phyloP scores from a whole-genome alignment of 1,140 invertebrate species.

The Bombus fervidus region DNA sequence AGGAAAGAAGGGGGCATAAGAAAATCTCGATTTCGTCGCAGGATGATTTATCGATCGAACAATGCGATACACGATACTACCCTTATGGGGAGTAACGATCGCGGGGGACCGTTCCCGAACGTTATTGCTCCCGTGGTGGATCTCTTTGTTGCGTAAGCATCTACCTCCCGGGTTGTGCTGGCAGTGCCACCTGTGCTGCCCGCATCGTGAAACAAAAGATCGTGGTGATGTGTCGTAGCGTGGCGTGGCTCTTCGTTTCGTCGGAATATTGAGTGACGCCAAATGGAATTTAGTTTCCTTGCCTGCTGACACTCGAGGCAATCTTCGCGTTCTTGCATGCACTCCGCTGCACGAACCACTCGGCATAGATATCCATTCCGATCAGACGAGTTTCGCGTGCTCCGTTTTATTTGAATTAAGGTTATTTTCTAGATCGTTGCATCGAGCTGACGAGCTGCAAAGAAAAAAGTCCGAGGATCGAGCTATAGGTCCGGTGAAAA shows the following conservation, averaged over 20 bases:
- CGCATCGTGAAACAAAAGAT: conserved; percentile 73
- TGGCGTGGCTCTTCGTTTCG: conserved; percentile 47
- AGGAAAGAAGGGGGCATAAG: background rate
- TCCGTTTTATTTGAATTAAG: background rate
- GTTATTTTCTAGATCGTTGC: background rate
- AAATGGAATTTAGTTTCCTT: conserved; percentile 68
- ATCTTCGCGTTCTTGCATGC: background rate
- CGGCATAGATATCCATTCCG: background rate
- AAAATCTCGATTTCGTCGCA: conserved; percentile 39
- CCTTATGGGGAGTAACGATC: conserved; percentile 63
- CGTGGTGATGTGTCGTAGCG: background rate
- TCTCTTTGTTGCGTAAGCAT: conserved; percentile 61
- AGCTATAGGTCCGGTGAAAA: too few relatives aligned
- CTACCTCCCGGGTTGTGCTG: conserved; percentile 31
- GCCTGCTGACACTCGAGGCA: conserved; percentile 47
- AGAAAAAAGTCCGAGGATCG: too few relatives aligned
- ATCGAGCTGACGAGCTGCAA: too few relatives aligned
- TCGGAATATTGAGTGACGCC: conserved; percentile 73
- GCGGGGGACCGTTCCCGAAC: conserved; percentile 34
- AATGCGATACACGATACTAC: conserved; percentile 72
- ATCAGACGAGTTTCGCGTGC: background rate
- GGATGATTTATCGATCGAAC: conserved; percentile 64
- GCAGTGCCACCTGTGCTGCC: conserved; percentile 68
- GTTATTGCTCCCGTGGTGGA: conserved; percentile 42
- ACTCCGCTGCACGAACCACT: background rate